Base-by-base conservation (phyloP, 1,140 invertebrate species). In the Plodia interpunctella region DNA sequence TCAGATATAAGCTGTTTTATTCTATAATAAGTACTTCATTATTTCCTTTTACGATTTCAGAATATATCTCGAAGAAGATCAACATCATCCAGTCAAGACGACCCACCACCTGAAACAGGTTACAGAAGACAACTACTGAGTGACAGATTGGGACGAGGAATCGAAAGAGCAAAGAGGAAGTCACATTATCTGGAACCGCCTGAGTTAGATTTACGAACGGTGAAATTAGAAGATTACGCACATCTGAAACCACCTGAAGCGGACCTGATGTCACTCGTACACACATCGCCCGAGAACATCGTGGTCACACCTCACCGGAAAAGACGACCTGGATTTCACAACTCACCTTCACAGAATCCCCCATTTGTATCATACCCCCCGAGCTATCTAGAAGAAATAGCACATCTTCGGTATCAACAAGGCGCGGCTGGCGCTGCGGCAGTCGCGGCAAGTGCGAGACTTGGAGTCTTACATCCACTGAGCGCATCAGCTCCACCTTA, bases 241-340 rank as follows among this genome's bases (percentile, higher is more conserved):
- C 92, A 90, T 68, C 83, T 88, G 3, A 92, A 92, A 70, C 90
- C 92, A 11, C 91, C 93, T 2, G 93, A 94, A 67, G 91, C 91
- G 63, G 92, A 93, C 77, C 73, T 92, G 18, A 91, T 92, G 78
- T 91, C 91, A 1, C 87, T 93, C 30, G 92, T 94, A 10, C 93
- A 93, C 73, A 91, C 91, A 53, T 93, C 92, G 17, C 93, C 93
- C 0, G 93, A 94, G 72, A 94, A 94, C 64, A 96, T 96, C 72
- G 94, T 96, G 21, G 95, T 96, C 5, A 96, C 94, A 35, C 95
- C 95, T 0, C 95, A 96, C 85, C 84, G 95, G 65, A 96, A 96
- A 86, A 90, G 95, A 82, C 90, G 95, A 74, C 95, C 95, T 0
- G 95, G 95, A 20, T 96, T 96, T 77, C 94, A 96, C 70, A 96